Conservation (phyloP, 2,797 vertebrate species). For the Okamejei kenojei region DNA sequence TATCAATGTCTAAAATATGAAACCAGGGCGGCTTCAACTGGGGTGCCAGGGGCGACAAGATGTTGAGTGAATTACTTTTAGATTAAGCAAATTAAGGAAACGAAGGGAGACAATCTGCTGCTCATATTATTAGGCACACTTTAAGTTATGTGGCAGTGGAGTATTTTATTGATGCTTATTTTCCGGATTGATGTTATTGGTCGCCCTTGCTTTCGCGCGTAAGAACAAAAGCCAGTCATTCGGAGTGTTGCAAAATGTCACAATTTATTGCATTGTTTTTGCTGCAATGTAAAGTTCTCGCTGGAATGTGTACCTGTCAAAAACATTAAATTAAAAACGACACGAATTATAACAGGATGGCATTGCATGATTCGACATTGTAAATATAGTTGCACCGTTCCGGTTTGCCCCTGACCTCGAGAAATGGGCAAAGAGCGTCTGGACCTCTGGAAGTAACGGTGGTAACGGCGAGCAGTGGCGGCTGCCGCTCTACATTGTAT, state of each 20-base stretch:
- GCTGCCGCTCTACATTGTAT: not conserved
- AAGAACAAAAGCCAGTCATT: not conserved
- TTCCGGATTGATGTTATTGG: constrained; percentile 44
- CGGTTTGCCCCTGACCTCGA: not conserved
- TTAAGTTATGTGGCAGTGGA: constrained; percentile 55
- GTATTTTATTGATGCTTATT: constrained; percentile 60
- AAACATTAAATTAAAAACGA: not conserved
- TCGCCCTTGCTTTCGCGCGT: not conserved
- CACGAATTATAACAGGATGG: not conserved
- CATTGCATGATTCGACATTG: not conserved
- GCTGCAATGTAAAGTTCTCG: not conserved
- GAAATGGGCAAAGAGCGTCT: too few relatives aligned
- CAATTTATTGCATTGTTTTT: not conserved
- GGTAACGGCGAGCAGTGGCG: not conserved
- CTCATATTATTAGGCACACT: constrained; percentile 61
- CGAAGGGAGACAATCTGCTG: constrained; percentile 60
- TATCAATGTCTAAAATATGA: constrained; percentile 56
- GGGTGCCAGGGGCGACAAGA: constrained; percentile 63
- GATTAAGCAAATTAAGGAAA: constrained; percentile 64
- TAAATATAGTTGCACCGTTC: not conserved
- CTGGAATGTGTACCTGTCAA: not conserved
- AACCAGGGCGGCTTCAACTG: constrained; percentile 57
- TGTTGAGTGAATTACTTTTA: constrained; percentile 63
- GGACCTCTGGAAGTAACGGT: not conserved
- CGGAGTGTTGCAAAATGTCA: not conserved